phyloP scores from a whole-genome alignment of 2,888 invertebrate genomes.

The Chrysina gloriosa region DNA sequence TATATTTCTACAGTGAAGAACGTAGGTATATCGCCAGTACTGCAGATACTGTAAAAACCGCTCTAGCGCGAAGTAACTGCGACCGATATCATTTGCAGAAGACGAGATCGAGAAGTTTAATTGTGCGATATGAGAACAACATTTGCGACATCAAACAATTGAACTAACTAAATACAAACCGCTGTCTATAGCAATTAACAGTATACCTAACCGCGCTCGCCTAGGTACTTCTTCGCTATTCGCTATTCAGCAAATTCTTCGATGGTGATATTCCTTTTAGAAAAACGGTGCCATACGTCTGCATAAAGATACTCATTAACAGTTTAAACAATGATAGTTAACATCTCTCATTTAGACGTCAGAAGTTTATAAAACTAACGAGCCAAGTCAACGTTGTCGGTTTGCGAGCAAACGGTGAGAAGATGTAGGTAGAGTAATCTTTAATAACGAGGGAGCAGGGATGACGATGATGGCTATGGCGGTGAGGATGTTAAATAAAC shows the following conservation, averaged over 20 bases:
- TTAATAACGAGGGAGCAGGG: constrained; percentile 26
- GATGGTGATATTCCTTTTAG: constrained; percentile 20
- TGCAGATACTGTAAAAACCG: background rate
- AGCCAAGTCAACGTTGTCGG: constrained; percentile 7
- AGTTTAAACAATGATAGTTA: constrained; percentile 32
- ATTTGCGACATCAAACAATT: constrained; percentile 9
- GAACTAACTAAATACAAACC: constrained; percentile 35
- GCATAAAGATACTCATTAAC: constrained; percentile 36
- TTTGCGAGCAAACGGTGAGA: background rate
- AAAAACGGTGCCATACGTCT: constrained; percentile 22
- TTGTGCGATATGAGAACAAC: background rate
- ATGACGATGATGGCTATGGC: constrained; percentile 24
- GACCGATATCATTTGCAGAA: constrained; percentile 5
- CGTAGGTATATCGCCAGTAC: background rate
- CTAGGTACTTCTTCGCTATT: constrained; percentile 10
- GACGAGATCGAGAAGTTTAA: constrained; percentile 8
- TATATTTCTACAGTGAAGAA: no score
- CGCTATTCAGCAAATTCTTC: constrained; percentile 18
- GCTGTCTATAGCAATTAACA: constrained; percentile 29
- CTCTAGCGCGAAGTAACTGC: background rate
- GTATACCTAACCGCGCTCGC: constrained; percentile 27
- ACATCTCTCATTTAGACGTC: constrained; percentile 33
- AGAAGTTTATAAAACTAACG: constrained; percentile 37
- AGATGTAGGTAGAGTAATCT: constrained; percentile 19
- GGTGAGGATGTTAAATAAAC: constrained; percentile 34